A percentile compares a stretch with the other conserved stretches of the same genome.
phyloP scores from a whole-genome alignment of 2,888 invertebrate species.

The Calephelis perditalis region DNA sequence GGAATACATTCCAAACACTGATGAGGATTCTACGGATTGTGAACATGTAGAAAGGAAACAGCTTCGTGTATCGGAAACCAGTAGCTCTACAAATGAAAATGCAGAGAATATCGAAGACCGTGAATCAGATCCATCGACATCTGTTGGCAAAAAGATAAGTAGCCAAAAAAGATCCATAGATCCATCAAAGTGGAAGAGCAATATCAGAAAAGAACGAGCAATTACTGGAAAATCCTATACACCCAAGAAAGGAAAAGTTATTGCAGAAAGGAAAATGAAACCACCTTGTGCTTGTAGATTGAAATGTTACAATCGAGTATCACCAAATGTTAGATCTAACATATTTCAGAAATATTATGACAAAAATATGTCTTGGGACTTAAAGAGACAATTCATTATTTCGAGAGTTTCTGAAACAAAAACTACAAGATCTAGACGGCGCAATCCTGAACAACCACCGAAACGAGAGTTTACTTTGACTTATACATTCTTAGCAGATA shows the following conservation, averaged over 20 bases:
- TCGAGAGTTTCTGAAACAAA: constrained; percentile 1
- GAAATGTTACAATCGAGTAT: too few relatives aligned
- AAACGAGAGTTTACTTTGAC: background rate
- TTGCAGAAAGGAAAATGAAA: background rate
- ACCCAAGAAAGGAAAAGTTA: background rate
- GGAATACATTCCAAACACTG: background rate
- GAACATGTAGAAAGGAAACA: background rate
- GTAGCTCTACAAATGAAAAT: background rate
- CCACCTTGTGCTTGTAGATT: too few relatives aligned
- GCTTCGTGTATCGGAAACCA: background rate
- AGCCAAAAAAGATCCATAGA: background rate
- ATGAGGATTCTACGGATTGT: background rate
- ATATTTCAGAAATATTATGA: background rate
- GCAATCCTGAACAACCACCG: background rate
- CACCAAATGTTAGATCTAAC: too few relatives aligned
- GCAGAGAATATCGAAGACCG: background rate
- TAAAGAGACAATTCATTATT: background rate
- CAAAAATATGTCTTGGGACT: background rate
- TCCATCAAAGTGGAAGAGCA: background rate
- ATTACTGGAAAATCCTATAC: background rate
- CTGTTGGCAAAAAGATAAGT: background rate
- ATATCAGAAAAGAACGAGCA: background rate
- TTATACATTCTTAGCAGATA: background rate
- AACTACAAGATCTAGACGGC: background rate
- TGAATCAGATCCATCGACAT: background rate